Percentiles rank a stretch among this genome's conserved stretches.
Conservation (phyloP, 2,113 vertebrate species). For the Mustela nigripes region DNA sequence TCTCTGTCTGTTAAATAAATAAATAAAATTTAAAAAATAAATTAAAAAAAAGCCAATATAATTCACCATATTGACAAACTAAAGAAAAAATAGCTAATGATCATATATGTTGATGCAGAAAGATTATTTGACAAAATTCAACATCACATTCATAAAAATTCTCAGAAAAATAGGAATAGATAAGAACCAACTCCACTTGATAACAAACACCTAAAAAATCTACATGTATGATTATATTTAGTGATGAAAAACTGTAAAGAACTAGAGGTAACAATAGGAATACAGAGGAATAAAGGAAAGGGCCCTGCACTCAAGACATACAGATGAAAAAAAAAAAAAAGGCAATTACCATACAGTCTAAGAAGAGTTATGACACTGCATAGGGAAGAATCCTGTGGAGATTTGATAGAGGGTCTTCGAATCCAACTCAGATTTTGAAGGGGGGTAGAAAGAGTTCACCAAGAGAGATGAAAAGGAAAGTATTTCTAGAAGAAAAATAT, state of each 20-base stretch:
- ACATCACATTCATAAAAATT: not conserved
- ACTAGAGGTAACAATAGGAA: not conserved
- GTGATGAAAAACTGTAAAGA: not conserved
- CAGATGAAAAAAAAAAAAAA: not conserved
- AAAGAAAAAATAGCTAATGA: not conserved
- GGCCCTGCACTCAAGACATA: not conserved
- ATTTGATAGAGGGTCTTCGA: not conserved
- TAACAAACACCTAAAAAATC: not conserved
- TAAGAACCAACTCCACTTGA: not conserved
- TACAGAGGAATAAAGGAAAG: not conserved
- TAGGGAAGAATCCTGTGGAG: not conserved
- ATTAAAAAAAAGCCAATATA: not conserved
- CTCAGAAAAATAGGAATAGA: constrained; percentile 6
- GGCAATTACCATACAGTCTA: not conserved
- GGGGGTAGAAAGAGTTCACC: not conserved
- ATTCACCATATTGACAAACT: not conserved
- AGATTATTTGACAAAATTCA: constrained; percentile 41
- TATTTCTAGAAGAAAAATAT: not conserved
- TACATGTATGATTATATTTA: not conserved
- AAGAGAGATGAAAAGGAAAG: not conserved
- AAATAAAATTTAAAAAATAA: no score
- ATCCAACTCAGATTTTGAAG: not conserved
- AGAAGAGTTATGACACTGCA: not conserved
- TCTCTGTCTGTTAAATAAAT: no score
- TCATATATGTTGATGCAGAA: not conserved